A percentile compares a stretch with the other conserved stretches of the same genome.
Conservation (phyloP, 1,140 invertebrate genomes). For the Sitodiplosis mosellana region DNA sequence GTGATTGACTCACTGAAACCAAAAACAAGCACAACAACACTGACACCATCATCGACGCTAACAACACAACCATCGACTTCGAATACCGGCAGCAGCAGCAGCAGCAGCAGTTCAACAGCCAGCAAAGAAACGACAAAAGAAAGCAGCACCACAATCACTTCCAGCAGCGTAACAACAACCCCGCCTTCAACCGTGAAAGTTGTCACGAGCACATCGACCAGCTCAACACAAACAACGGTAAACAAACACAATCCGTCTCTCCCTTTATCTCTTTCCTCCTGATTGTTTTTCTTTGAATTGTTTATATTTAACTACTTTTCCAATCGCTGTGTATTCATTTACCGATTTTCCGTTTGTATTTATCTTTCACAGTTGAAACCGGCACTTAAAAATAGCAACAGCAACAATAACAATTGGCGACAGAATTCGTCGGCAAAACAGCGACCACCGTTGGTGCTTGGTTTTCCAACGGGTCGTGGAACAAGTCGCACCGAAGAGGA, state of each 20-base stretch:
- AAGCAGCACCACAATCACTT: constrained; percentile 13
- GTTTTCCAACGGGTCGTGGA: constrained; percentile 41
- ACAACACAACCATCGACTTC: constrained; percentile 7
- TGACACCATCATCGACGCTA: constrained; percentile 18
- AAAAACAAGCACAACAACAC: constrained; percentile 12
- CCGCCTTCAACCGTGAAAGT: constrained; percentile 13
- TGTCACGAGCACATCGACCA: constrained; percentile 18
- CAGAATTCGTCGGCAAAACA: constrained; percentile 26
- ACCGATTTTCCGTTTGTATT: neutral
- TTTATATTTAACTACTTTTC: neutral
- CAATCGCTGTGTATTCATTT: neutral
- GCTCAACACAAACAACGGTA: constrained; percentile 20
- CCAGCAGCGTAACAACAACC: constrained; percentile 13
- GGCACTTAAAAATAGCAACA: neutral
- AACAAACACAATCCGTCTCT: constrained; percentile 24
- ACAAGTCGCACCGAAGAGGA: constrained; percentile 34
- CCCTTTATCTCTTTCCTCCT: neutral
- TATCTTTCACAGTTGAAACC: no score
- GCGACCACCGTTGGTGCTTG: constrained; percentile 49
- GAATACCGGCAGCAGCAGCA: constrained; percentile 8
- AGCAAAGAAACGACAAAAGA: constrained; percentile 21
- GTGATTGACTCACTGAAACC: constrained; percentile 23
- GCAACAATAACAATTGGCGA: constrained; percentile 13
- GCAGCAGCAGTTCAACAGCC: constrained; percentile 12
- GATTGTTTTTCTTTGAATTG: neutral